phyloP scores from a whole-genome alignment of 2,113 vertebrate genomes.

The Indicator indicator region DNA sequence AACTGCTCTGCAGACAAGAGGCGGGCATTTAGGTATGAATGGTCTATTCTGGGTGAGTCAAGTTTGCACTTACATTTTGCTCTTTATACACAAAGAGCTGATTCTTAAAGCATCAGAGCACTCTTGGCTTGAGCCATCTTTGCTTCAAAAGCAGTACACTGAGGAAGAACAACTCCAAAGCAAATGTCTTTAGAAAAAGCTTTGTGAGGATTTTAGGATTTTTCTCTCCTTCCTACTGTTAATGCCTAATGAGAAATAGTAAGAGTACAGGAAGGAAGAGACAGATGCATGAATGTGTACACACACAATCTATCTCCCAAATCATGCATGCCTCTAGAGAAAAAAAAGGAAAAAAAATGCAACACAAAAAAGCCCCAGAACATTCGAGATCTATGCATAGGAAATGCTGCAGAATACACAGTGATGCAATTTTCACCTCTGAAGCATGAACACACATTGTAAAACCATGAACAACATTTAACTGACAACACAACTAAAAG shows the following conservation, averaged over 20 bases:
- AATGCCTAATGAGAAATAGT: neutral
- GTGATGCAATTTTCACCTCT: neutral
- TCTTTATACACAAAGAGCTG: constrained; percentile 57
- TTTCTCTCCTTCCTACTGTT: constrained; percentile 4
- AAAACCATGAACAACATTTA: neutral
- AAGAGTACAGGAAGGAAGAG: constrained; percentile 50
- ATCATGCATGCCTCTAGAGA: neutral
- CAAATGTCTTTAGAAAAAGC: constrained; percentile 46
- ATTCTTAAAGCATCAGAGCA: constrained; percentile 59
- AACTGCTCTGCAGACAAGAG: constrained; percentile 39
- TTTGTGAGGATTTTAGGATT: constrained; percentile 28
- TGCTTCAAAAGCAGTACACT: constrained; percentile 56
- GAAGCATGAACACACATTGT: neutral
- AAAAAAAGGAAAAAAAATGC: neutral
- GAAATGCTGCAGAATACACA: neutral
- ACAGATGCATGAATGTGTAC: neutral
- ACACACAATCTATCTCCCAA: neutral
- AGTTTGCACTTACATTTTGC: constrained; percentile 58
- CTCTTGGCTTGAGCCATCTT: constrained; percentile 52
- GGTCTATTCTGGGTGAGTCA: constrained; percentile 48
- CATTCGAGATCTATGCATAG: neutral
- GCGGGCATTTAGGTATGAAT: constrained; percentile 50
- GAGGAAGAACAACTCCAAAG: constrained; percentile 44
- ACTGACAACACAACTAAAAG: neutral
- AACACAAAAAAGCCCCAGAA: neutral